These are phyloP conservation scores for Dendrolimus houi DNA, from an alignment of 2,888 invertebrate species.

Conservation along the genomic window DNA sequence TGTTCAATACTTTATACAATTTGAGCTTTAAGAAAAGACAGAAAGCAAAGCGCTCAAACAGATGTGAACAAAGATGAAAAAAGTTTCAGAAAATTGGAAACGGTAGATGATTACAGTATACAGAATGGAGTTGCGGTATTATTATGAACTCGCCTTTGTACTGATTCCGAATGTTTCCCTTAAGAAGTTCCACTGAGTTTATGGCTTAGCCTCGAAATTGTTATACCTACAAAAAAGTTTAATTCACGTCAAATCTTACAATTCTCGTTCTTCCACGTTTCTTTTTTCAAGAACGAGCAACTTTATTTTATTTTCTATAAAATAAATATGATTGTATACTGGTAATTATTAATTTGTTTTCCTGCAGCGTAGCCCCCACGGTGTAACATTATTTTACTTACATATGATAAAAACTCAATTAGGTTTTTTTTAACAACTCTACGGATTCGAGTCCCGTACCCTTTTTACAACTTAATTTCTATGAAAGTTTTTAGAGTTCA, in stretches of 20 bases:
- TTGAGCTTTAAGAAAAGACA: slow-evolving; percentile 35
- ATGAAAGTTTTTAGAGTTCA: too few species aligned
- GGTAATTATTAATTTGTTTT: too few species aligned
- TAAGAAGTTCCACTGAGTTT: slow-evolving; percentile 47
- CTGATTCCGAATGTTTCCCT: slow-evolving; percentile 62
- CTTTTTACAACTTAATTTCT: too few species aligned
- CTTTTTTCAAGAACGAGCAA: too few species aligned
- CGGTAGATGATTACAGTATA: slow-evolving; percentile 70
- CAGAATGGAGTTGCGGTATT: slow-evolving; percentile 64
- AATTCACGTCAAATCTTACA: slow-evolving; percentile 41
- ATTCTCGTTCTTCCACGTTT: too few species aligned
- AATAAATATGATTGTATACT: too few species aligned
- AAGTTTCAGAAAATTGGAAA: slow-evolving; percentile 64
- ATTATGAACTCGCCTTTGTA: slow-evolving; percentile 68
- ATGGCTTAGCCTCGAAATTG: slow-evolving; percentile 38
- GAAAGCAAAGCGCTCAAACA: slow-evolving; percentile 49
- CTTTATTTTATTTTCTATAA: too few species aligned
- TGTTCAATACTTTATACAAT: slow-evolving; percentile 9
- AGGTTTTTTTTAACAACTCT: too few species aligned
- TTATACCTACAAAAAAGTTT: slow-evolving; percentile 47
- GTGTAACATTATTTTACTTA: too few species aligned
- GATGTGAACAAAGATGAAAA: slow-evolving; percentile 74
- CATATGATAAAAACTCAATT: too few species aligned
- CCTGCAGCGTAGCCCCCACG: too few species aligned
- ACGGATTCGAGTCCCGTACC: too few species aligned